These are phyloP conservation scores for Cataglyphis cursor DNA, from an alignment of 2,888 invertebrate species.

Conservation along the genomic window DNA sequence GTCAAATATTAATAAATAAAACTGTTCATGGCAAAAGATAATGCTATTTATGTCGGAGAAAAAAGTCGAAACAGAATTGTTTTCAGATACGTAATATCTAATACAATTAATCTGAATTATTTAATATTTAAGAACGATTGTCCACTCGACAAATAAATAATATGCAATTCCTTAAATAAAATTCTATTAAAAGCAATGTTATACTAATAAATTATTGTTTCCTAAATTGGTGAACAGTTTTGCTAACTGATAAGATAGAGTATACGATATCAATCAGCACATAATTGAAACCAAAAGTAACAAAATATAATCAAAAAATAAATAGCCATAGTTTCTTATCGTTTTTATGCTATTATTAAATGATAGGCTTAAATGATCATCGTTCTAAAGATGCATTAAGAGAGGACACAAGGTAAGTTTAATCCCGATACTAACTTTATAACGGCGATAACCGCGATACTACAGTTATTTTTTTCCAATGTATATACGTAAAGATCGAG, in stretches of 20 bases:
- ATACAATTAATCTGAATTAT: background rate
- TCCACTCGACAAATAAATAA: background rate
- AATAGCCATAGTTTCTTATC: background rate
- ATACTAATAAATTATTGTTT: background rate
- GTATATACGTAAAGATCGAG: constrained; percentile 23
- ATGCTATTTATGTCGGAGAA: background rate
- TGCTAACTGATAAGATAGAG: background rate
- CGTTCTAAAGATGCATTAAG: background rate
- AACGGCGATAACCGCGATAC: background rate
- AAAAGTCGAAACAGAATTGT: background rate
- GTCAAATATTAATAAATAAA: background rate
- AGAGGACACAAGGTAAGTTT: background rate
- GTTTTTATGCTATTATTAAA: background rate
- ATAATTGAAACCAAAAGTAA: background rate
- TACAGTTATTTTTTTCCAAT: constrained; percentile 23
- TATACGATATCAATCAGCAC: background rate
- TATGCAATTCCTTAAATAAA: background rate
- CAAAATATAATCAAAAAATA: background rate
- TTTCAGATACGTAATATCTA: background rate
- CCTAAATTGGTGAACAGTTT: background rate
- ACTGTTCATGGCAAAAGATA: background rate
- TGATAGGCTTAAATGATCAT: background rate
- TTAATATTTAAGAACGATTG: background rate
- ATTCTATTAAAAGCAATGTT: background rate
- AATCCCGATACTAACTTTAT: constrained; percentile 10